Evolutionary conservation across 2,113 vertebrate genomes (phyloP), one percentile per base, ranked within the genome.

Genomic region (Cyanocitta stelleri): DNA sequence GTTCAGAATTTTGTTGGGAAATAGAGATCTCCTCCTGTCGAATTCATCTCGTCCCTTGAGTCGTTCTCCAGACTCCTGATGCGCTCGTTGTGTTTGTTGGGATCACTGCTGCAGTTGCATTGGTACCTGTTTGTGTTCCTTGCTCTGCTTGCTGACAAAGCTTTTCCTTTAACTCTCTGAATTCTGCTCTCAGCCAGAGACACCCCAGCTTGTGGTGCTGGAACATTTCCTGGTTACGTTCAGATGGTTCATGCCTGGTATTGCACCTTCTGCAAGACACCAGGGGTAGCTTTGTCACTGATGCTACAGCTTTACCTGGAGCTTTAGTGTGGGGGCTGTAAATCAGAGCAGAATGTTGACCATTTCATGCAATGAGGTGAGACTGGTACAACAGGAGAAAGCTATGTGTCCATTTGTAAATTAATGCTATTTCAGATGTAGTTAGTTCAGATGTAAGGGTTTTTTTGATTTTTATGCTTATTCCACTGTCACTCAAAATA

Each of bases 11-110:
- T 66, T 76, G 44, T 44, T 13, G 13, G 48, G 56, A 76, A 75
- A 46, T 10, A 22, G 27, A 68, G 80, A 39, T 27, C 44, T 48
- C 1, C 19, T 64, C 27, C 35, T 58, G n/a, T 59, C 0, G 0
- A 46, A 35, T 74, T 41, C 1, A 2, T 17, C 32, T 46, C 8
- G 3, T 43, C 6, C 51, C 80, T 73, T 13, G 39, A 64, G 58
- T 48, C 8, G 4, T 32, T 55, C 24, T 19, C 52, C 32, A 22
- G 73, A 19, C 55, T 41, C 67, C 33, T 1, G 21, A 10, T 10
- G 41, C 0, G 0, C 19, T 32, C 7, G 0, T 49, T 59, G 12
- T 51, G 54, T 64, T 48, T 66, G 35, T 19, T 67, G 32, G 5
- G 51, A 67, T 95, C 61, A 26, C 61, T 85, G 64, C 55, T 58